Base-by-base conservation (phyloP, 2,797 vertebrate species). In the Thaleichthys pacificus region DNA sequence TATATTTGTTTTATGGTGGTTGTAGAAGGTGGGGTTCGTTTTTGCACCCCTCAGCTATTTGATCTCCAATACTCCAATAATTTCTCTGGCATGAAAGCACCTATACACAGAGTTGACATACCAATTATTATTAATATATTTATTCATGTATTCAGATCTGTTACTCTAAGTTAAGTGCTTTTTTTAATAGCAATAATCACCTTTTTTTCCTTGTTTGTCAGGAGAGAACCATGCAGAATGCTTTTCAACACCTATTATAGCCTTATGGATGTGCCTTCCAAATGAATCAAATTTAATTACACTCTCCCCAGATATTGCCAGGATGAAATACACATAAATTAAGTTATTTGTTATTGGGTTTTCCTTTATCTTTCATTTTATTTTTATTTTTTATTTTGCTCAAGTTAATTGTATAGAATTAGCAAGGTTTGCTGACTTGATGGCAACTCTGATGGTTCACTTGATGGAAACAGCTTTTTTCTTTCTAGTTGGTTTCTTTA, bases 261-360 rank as follows among this genome's bases (percentile, higher is more conserved):
- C 97, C 96, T 97, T 93, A 93, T 85, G 95, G 95, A 97, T 93
- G 97, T 98, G 97, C 97, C 97, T 99, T 98, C 92, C 94, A 95
- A 86, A 85, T 81, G 63, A 91, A 90, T 90, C 86, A 75, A 84
- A 91, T 85, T 82, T 89, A 94, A 92, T 93, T 91, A 94, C 95
- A 0, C 93, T 93, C 91, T 93, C 71, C 82, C 84, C 84, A 84
- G 83, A 89, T 47, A 47, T 81, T 86, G 81, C 38, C 75, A 74
- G 76, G 71, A 78, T 71, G 28, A 82, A 72, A 62, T 81, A 82
- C 82, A 80, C 83, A 67, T 78, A 86, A 76, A 75, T 80, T 70
- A 56, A 78, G 69, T 28, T 82, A 85, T 88, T 86, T 84, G 78
- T 71, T 71, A 69, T 63, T 80, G 78, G 72, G 73, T 86, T 82